A percentile compares a stretch with the other conserved stretches of the same genome.
Evolutionary conservation across 1,140 invertebrate species (phyloP).

Genomic region (Gonatopus flavifemur): DNA sequence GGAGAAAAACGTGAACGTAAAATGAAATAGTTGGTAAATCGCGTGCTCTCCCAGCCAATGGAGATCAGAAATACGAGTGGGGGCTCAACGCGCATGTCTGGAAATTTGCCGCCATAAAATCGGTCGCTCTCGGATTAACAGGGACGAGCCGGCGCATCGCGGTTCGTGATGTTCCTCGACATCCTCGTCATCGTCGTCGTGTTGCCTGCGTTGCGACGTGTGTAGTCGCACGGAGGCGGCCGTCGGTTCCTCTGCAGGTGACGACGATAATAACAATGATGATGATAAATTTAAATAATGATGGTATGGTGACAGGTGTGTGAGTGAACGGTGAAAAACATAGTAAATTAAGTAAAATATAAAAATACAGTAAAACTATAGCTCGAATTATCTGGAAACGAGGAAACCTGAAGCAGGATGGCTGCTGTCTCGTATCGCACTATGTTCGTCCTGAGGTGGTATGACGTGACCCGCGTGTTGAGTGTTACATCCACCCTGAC

Average conservation of each 20-base stretch:
- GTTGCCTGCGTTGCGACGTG: conserved; percentile 11
- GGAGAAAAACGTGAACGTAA: no score
- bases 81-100: conserved; percentile 23
- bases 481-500: conserved; percentile 36
- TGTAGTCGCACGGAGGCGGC: conserved; percentile 37
- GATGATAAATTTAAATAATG: background rate
- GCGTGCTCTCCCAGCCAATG: background rate
- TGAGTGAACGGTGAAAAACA: conserved; percentile 15
- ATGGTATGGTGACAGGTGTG: conserved; percentile 1
- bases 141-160: conserved; percentile 22
- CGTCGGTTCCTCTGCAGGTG: conserved; percentile 24
- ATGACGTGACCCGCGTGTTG: conserved; percentile 41
- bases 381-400: background rate
- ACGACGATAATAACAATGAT: background rate
- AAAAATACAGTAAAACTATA: no score
- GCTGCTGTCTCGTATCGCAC: conserved; percentile 43
- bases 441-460: conserved; percentile 37
- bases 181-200: no score
- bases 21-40: background rate
- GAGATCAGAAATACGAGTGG: background rate
- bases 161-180: no score
- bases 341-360: no score
- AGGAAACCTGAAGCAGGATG: conserved; percentile 27
- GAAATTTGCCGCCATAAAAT: conserved; percentile 17
- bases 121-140: conserved; percentile 10